These are phyloP conservation scores for Mystacornis crossleyi DNA, from an alignment of 2,113 vertebrate species.

Conservation along the genomic window DNA sequence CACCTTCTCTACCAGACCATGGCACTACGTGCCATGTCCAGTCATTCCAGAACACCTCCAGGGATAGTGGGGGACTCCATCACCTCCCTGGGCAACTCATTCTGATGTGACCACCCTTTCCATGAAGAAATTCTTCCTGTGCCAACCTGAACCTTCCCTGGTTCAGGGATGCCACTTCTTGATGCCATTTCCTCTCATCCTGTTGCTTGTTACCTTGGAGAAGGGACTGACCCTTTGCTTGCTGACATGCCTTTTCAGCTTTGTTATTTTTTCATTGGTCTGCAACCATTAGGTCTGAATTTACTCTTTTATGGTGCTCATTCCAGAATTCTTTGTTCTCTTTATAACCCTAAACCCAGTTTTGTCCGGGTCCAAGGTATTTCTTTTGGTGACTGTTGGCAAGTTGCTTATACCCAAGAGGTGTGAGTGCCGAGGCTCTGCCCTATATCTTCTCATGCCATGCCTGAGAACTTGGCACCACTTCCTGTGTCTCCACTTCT, in stretches of 20 bases:
- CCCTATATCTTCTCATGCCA: neutral
- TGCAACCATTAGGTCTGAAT: neutral
- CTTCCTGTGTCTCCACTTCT: neutral
- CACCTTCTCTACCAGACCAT: neutral
- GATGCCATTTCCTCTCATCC: neutral
- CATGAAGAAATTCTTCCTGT: neutral
- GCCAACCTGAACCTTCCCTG: neutral
- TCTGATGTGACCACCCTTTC: neutral
- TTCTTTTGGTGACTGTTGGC: neutral
- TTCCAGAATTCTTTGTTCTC: neutral
- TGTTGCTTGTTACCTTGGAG: neutral
- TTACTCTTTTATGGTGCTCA: fast-evolving
- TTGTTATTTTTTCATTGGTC: neutral
- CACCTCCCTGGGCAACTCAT: neutral
- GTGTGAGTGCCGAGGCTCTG: neutral
- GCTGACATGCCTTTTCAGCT: neutral
- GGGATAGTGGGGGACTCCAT: neutral
- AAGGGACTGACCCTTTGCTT: neutral
- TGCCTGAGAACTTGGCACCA: neutral
- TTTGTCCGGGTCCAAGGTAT: neutral
- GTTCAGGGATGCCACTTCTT: too few species aligned
- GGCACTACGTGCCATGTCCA: neutral
- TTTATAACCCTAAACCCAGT: neutral
- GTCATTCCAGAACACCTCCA: neutral
- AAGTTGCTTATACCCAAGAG: neutral